Evolutionary conservation across 1,140 invertebrate species (phyloP), one percentile per base, ranked within the genome.

Genomic region (Zaprionus inermis): DNA sequence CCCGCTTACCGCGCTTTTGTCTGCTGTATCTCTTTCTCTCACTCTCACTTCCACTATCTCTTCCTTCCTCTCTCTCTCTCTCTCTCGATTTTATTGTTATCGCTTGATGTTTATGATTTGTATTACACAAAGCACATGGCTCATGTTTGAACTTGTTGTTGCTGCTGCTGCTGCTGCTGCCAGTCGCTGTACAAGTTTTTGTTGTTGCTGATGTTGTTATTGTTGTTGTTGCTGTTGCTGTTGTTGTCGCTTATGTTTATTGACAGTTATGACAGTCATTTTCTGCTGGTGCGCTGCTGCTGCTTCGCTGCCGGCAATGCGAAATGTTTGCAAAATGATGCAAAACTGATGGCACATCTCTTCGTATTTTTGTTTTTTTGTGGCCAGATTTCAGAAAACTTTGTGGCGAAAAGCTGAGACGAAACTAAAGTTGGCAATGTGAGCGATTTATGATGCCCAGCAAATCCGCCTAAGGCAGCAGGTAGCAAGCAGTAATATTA

Each of bases 211-310:
- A n/a, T n/a, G n/a, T n/a, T n/a, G n/a, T n/a, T n/a, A n/a, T 9
- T 30, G 41, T 49, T 36, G 16, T n/a, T 51, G 46, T 24, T 52
- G 30, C 51, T 52, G 12, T 16, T 51, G 46, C 16, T 63, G 51
- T 55, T 64, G 61, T 64, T 64, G 34, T 30, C 61, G 22, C 61
- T 64, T 41, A 54, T 64, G 51, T 64, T 64, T 64, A 63, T 63
- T 52, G 46, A 63, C 61, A 54, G 61, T 54, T 64, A 54, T 55
- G 61, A 54, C 32, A 54, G 61, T 38, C 32, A 41, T 38, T 54
- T 24, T 36, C 3, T 36, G 44, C 30, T 52, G 61, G 9, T 64
- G 61, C 30, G 36, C 44, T 46, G 41, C 41, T 18, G 16, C 7
- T 34, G 44, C 11, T 7, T 54, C 22, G 20, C 51, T 30, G 22